Base-by-base conservation (phyloP, 2,797 vertebrate species). In the Gallirallus australis region DNA sequence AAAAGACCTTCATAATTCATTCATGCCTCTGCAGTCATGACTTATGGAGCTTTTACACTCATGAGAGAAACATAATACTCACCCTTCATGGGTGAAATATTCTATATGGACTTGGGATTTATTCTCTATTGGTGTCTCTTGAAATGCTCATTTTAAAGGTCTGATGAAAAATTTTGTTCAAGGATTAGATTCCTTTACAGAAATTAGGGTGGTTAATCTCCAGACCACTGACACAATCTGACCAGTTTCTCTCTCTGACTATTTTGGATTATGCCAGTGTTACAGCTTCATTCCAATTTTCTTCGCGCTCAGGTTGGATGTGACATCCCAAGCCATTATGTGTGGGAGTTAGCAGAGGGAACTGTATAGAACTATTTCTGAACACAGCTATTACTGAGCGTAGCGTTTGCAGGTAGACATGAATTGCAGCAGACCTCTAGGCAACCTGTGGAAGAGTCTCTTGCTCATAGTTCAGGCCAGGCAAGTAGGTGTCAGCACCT, bases 31-130 rank as follows among this genome's bases (percentile, higher is more conserved):
- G 17, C 31, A 90, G 69, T 87, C 31, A 56, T 86, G 87, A 94
- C 56, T 93, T 95, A 89, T 42, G 48, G 37, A 91, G 61, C 88
- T 92, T 97, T 95, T 96, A 84, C 73, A 86, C 40, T 75, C 81
- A 86, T 93, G 81, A 86, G 88, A 91, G 60, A 90, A 97, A 94
- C 48, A 89, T 92, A 94, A 96, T 94, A 85, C 59, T 93, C 84
- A 95, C 85, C 85, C 85, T 95, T 97, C 94, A 96, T 80, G 86
- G 91, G 63, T 97, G 94, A 96, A 96, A 96, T 94, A 91, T 89
- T 85, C 75, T 94, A 4, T 72, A 79, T 40, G 72, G 79, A 80
- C 65, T 78, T 88, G 21, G 56, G 63, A 93, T 96, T 89, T 93
- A 64, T 95, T 90, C 59, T 93, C 65, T 71, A 61, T 77, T 83